Percentiles rank a stretch among this genome's conserved stretches.
phyloP scores from a whole-genome alignment of 2,113 vertebrate species.

The Paralichthys olivaceus region DNA sequence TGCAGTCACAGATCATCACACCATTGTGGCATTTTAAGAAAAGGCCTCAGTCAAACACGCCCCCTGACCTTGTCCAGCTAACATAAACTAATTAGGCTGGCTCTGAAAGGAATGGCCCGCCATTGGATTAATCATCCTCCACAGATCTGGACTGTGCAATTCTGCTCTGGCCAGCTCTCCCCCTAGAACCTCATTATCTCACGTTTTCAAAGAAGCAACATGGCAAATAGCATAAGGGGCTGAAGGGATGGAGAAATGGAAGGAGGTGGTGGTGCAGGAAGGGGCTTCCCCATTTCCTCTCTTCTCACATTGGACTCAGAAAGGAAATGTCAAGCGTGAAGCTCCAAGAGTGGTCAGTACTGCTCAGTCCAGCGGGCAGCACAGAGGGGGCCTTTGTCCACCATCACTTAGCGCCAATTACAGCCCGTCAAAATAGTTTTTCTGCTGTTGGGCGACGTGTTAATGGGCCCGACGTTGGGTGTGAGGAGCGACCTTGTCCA shows the following conservation, averaged over 20 bases:
- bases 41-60: slow-evolving; percentile 85
- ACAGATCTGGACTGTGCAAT: slow-evolving; percentile 79
- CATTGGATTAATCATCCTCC: slow-evolving; percentile 83
- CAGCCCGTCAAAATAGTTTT: slow-evolving; percentile 94
- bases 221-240: slow-evolving; percentile 58
- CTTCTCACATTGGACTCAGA: slow-evolving; percentile 73
- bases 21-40: slow-evolving; percentile 92
- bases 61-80: slow-evolving; percentile 94
- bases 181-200: slow-evolving; percentile 85
- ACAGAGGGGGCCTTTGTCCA: slow-evolving; percentile 90
- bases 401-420: slow-evolving; percentile 94
- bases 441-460: slow-evolving; percentile 91
- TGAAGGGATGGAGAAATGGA: slow-evolving; percentile 61
- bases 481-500: slow-evolving; percentile 92
- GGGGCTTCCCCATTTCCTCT: slow-evolving; percentile 72
- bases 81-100: slow-evolving; percentile 97
- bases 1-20: slow-evolving; percentile 94
- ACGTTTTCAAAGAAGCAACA: slow-evolving; percentile 75
- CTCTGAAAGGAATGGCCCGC: slow-evolving; percentile 82
- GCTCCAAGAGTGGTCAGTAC: slow-evolving; percentile 75
- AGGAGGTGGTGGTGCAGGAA: slow-evolving; percentile 71
- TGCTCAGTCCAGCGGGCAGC: slow-evolving; percentile 72
- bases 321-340: slow-evolving; percentile 80
- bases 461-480: slow-evolving; percentile 93
- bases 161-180: slow-evolving; percentile 73